These are phyloP conservation scores for Drosophila anomelani DNA, from an alignment of 2,888 invertebrate species.

Conservation along the genomic window DNA sequence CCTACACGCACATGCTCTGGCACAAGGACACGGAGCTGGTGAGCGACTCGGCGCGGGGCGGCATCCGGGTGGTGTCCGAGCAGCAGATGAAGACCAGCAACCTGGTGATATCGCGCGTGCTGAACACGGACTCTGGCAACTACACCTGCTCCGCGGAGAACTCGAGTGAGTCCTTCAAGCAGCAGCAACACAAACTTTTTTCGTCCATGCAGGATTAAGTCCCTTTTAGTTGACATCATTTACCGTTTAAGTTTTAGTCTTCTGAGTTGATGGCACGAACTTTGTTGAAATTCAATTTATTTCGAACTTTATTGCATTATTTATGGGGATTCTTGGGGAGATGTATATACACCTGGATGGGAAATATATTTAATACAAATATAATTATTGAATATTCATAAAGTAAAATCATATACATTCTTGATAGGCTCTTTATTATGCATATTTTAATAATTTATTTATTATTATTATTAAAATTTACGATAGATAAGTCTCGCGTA, in stretches of 20 bases:
- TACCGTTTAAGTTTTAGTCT: not conserved
- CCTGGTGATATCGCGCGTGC: slow-evolving; percentile 90
- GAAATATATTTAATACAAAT: not conserved
- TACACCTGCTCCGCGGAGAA: slow-evolving; percentile 95
- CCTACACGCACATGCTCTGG: slow-evolving; percentile 92
- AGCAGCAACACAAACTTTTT: not conserved
- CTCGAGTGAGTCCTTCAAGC: slow-evolving; percentile 86
- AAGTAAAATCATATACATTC: too few species aligned
- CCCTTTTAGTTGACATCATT: slow-evolving; percentile 4
- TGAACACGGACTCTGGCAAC: slow-evolving; percentile 89
- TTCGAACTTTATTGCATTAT: not conserved
- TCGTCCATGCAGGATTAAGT: not conserved
- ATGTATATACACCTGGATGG: not conserved
- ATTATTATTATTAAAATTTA: not conserved
- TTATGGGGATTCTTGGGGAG: not conserved
- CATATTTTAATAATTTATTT: not conserved
- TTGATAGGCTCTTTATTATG: not conserved
- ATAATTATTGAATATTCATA: not conserved
- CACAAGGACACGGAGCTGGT: slow-evolving; percentile 93
- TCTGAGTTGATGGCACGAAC: not conserved
- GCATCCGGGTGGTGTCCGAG: slow-evolving; percentile 94
- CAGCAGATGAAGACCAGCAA: slow-evolving; percentile 94
- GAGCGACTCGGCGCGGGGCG: slow-evolving; percentile 93
- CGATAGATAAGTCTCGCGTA: too few species aligned
- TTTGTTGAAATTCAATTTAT: slow-evolving; percentile 5